Base-by-base conservation (phyloP, 2,797 vertebrate species). In the Limosa lapponica region DNA sequence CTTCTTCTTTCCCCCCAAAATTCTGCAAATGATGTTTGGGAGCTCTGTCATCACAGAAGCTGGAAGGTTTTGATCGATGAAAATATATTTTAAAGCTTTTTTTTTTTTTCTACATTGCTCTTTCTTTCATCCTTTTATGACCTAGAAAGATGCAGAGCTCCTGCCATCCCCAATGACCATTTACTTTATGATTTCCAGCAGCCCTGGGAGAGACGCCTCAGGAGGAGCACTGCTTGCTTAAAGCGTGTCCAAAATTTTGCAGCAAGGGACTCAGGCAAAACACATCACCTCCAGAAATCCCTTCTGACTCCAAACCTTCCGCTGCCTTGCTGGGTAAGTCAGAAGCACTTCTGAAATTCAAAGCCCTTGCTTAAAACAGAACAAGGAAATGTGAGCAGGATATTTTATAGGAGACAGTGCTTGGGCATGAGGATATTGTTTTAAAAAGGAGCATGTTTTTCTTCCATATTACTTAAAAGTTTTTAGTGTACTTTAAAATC, bases 21-120 rank as follows among this genome's bases (percentile, higher is more conserved):
- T 0, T 1, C 11, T 13, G 75, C 22, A 8, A 2, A 3, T 15
- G 41, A 6, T 41, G 13, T 44, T 49, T 34, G 54, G n/a, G 30
- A 74, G 22, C 64, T 80, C 32, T 59, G 41, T 15, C 49, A 46
- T 49, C 3, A 11, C 23, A 58, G 44, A 39, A 85, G 8, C 37
- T 36, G 55, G 7, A 36, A 66, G 13, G 14, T 54, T 94, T 48
- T 16, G 7, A n/a, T 61, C 77, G 62, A 55, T 24, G 16, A 74
- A 66, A 73, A 70, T 6, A 16, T 16, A 52, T 69, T 74, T 69
- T 37, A 52, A 59, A 52, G 11, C 32, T 2, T 55, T 28, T 24
- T 39, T 28, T 24, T 67, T 64, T 32, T 49, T 8, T 4, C 46
- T 54, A 7, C 10, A 14, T 10, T 36, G 22, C 8, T 69, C 22